These are phyloP conservation scores for Palythoa heliodiscus DNA, from an alignment of 92 coral and sea anemone species.

Conservation along the genomic window DNA sequence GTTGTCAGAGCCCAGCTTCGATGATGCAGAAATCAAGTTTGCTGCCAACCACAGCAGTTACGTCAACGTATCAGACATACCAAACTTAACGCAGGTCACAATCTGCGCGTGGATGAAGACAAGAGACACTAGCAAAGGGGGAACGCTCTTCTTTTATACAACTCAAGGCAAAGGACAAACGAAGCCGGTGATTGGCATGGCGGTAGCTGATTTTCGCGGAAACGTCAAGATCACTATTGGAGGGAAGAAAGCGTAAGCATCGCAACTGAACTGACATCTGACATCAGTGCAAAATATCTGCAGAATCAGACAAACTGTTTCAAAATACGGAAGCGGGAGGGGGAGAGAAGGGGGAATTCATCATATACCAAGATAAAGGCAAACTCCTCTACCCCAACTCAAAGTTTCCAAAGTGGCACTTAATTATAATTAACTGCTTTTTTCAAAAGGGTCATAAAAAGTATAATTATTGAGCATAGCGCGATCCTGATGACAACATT, in stretches of 20 bases:
- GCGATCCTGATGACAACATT: too few species aligned
- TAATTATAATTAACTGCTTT: too few species aligned
- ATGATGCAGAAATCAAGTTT: constrained; percentile 63
- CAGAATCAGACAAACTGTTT: too few species aligned
- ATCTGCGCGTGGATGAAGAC: constrained; percentile 78
- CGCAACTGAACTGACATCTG: not conserved
- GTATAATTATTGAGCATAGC: too few species aligned
- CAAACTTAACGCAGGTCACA: constrained; percentile 61
- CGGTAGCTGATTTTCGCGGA: constrained; percentile 53
- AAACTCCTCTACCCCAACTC: too few species aligned
- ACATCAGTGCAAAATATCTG: too few species aligned
- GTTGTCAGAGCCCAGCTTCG: not conserved
- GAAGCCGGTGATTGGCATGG: constrained; percentile 54
- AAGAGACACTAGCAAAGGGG: constrained; percentile 50
- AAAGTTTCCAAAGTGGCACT: too few species aligned
- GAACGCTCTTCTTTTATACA: constrained; percentile 69
- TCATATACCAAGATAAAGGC: too few species aligned
- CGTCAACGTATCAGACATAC: constrained; percentile 63
- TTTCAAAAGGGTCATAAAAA: too few species aligned
- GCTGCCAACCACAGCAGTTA: constrained; percentile 52
- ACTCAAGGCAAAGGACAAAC: constrained; percentile 41
- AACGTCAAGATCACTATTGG: constrained; percentile 30
- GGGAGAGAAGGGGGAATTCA: too few species aligned
- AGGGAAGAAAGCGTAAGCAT: constrained; percentile 40
- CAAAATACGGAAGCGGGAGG: too few species aligned